Evolutionary conservation across 2,797 vertebrate genomes (phyloP).

Genomic region (Sebastes nivosus): DNA sequence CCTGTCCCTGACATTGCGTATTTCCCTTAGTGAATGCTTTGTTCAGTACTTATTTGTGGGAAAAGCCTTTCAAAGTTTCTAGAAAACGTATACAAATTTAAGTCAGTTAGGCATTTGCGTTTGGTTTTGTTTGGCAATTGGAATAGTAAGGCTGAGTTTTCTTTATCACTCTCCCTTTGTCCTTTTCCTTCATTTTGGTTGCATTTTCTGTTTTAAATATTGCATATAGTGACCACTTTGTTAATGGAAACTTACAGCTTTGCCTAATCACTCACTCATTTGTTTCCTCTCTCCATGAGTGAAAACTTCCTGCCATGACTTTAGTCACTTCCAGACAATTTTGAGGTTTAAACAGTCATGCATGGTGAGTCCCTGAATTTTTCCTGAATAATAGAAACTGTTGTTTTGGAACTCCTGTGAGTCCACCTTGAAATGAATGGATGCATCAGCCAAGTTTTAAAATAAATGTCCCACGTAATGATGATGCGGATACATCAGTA

Average conservation of each 20-base stretch:
- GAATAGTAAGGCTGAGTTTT: background rate
- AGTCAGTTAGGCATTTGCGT: background rate
- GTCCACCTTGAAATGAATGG: background rate
- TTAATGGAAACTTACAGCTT: background rate
- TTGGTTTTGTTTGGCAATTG: background rate
- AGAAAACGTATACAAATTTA: background rate
- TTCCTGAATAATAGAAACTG: background rate
- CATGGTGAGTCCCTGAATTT: background rate
- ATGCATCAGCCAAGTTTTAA: background rate
- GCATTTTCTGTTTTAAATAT: background rate
- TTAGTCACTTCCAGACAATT: background rate
- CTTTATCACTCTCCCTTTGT: no score
- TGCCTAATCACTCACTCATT: background rate
- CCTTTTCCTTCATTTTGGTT: background rate
- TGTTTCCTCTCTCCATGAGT: background rate
- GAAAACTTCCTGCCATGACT: background rate
- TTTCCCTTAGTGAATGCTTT: background rate
- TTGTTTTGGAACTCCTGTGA: background rate
- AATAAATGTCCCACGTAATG: background rate
- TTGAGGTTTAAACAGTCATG: slow-evolving; percentile 1
- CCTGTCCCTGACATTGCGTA: background rate
- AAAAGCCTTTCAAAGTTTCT: background rate
- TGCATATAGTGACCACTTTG: background rate
- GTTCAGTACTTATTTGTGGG: background rate
- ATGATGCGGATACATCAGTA: background rate